Evolutionary conservation across 1,140 invertebrate genomes (phyloP), one percentile per base, ranked within the genome.

Genomic region (Vollenhovia emeryi): DNA sequence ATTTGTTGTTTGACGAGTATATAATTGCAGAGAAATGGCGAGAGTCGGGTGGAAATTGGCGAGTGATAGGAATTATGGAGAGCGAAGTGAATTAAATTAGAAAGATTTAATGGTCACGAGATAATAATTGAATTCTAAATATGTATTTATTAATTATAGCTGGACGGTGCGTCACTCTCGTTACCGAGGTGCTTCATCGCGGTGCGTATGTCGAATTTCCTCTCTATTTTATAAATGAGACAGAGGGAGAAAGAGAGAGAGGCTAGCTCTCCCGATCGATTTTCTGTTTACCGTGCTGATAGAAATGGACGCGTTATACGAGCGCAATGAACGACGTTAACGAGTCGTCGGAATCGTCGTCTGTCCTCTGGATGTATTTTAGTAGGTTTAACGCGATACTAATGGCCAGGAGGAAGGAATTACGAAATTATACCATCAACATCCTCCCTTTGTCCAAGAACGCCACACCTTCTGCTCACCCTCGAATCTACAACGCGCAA

Each of bases 281-380:
- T 85, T 74, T 79, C 55, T 33, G 33, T 59, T 84, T 73, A 43
- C 55, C 50, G 66, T 78, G 50, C 50, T 52, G 64, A 84, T 78
- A 55, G 84, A 88, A 86, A 84, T 43, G 59, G 64, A 74, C 62
- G 76, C 40, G 84, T 86, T 89, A 86, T 89, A 88, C 85, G 84
- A 86, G 62, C 55, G 45, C 45, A 24, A 48, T 59, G 52, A 85
- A 75, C 48, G 79, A 84, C 90, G 73, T 91, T 91, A 91, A 89
- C 89, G 86, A 89, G 84, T 86, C 80, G 82, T 85, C 57, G 89
- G n/a, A 90, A 88, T 89, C 83, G 84, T 91, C 76, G 85, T 76
- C 88, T 82, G 84, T 75, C 87, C 84, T 78, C 30, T 83, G 86
- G 64, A 88, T 66, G 84, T 86, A 85, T 92, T 89, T 88, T 85